A percentile compares a stretch with the other conserved stretches of the same genome.
Evolutionary conservation across 2,888 invertebrate species (phyloP).

Genomic region (Agonopterix heracliana): DNA sequence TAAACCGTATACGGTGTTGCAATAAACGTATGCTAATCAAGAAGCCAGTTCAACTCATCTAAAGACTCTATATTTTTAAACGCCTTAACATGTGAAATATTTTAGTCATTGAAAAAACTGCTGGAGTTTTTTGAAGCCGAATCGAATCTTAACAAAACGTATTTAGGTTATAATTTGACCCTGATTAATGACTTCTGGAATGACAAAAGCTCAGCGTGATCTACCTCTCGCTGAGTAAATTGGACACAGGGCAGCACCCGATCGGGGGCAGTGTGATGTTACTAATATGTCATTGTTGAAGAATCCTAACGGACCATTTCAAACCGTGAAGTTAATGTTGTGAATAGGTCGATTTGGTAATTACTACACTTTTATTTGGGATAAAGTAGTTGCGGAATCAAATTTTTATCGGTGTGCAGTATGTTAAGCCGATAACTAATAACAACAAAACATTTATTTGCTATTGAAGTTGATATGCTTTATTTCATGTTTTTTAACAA

Average conservation of each 20-base stretch:
- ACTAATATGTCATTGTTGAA: constrained; percentile 34
- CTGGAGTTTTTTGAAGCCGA: constrained; percentile 19
- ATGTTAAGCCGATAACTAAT: no score
- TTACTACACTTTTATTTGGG: no score
- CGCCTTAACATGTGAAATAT: no score
- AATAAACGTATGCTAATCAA: no score
- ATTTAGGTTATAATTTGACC: constrained; percentile 44
- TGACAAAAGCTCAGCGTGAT: constrained; percentile 47
- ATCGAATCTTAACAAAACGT: constrained; percentile 47
- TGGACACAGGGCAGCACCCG: constrained; percentile 39
- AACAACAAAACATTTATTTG: no score
- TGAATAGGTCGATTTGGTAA: neutral
- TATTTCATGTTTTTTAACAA: no score
- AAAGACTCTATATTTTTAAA: no score
- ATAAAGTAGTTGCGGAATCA: no score
- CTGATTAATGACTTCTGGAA: constrained; percentile 60
- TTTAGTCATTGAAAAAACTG: neutral
- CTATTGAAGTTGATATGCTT: no score
- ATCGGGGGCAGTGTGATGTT: constrained; percentile 32
- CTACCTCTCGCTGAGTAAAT: constrained; percentile 55
- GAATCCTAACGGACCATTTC: constrained; percentile 21
- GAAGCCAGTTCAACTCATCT: no score
- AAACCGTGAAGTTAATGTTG: constrained; percentile 13
- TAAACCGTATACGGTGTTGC: no score
- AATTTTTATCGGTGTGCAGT: no score